Conservation (phyloP, 2,113 vertebrate species). For the Crotophaga sulcirostris region DNA sequence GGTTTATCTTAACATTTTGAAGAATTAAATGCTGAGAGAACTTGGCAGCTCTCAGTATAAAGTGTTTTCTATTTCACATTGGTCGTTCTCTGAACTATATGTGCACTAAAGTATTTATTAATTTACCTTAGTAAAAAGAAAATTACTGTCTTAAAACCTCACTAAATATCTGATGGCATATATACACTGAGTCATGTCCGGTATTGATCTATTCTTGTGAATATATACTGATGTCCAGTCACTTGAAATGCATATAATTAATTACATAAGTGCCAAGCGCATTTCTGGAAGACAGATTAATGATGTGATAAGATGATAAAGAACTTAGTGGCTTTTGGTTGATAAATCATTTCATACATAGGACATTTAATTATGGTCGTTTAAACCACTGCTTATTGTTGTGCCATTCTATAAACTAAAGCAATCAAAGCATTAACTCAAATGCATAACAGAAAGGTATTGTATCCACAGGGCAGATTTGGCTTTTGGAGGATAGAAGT, state of each 20-base stretch:
- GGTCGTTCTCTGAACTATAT: neutral
- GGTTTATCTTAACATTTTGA: neutral
- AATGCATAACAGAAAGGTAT: neutral
- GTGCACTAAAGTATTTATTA: neutral
- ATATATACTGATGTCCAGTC: neutral
- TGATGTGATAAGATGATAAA: conserved; percentile 57
- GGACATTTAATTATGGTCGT: conserved; percentile 32
- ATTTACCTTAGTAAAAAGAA: neutral
- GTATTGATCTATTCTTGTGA: conserved; percentile 37
- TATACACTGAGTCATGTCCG: neutral
- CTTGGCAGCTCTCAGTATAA: neutral
- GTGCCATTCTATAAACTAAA: neutral
- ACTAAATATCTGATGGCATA: neutral
- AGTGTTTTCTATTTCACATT: neutral
- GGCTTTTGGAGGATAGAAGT: neutral
- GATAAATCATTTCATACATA: conserved; percentile 49
- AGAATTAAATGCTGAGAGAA: neutral
- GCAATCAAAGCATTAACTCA: neutral
- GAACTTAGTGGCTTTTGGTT: conserved; percentile 30
- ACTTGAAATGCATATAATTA: conserved; percentile 50
- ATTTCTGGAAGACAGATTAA: conserved; percentile 57
- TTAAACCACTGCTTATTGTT: neutral
- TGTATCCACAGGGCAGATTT: neutral
- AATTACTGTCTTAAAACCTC: neutral
- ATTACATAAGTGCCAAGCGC: neutral